Evolutionary conservation across 1,140 invertebrate genomes (phyloP), one percentile per base, ranked within the genome.

Genomic region (Drosophila pruinosa): DNA sequence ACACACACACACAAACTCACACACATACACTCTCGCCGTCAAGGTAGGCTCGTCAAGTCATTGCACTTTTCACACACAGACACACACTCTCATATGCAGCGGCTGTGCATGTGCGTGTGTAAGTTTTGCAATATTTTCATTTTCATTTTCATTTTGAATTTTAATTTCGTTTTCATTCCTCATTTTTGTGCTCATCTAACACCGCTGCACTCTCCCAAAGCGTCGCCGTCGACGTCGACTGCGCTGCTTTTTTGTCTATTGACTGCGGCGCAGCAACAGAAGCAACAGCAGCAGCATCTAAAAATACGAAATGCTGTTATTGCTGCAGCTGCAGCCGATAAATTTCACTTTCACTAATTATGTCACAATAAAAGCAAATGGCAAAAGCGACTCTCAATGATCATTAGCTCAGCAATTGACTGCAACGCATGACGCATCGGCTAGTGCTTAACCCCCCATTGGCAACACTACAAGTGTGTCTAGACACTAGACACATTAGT

Each of bases 341-440:
- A 76, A 67, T 77, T 89, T 89, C 72, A 77, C 83, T 89, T 89
- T 89, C 83, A 82, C 83, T 89, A 88, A 89, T 89, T 89, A 89
- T 89, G 83, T 89, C 83, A 89, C 63, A 71, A 73, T 61, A 57
- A 70, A 76, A 75, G 12, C 43, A 68, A 72, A 65, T 21, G 50
- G 41, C 34, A 39, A 45, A 31, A 15, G 19, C 45, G 34, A 17
- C 45, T 17, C 10, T 17, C 10, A 71, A 56, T 71, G 52, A 71
- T 43, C 52, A 65, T 57, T 58, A 26, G 12, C 34, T n/a, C 12
- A 38, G 34, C 38, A 15, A 41, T 39, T 39, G 57, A 39, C 28
- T 47, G 57, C 36, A 34, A 48, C 34, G 12, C 28, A 56, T 71
- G 68, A 61, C 41, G 56, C 17, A 45, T 53, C n/a, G 2, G 17